These are phyloP conservation scores for Apus apus DNA, from an alignment of 2,113 vertebrate species.

Conservation along the genomic window DNA sequence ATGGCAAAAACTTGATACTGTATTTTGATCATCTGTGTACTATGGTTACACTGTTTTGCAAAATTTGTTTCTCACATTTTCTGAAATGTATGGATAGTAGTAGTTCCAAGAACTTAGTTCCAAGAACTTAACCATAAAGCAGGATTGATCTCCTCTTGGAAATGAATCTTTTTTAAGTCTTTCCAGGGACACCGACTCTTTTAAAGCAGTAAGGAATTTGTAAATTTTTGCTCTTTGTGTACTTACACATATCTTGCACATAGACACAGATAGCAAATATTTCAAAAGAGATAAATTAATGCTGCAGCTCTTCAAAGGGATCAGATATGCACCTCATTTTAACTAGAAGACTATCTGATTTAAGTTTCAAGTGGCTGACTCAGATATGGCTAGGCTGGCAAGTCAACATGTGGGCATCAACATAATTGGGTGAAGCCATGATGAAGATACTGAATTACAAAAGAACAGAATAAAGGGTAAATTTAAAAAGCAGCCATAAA, in stretches of 20 bases:
- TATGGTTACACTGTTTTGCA: not conserved
- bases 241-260: not conserved
- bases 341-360: not conserved
- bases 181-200: not conserved
- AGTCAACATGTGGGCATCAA: accelerated
- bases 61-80: not conserved
- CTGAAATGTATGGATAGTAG: not conserved
- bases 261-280: not conserved
- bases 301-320: not conserved
- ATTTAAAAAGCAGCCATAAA: not conserved
- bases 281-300: not conserved
- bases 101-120: not conserved
- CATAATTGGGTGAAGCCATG: not conserved
- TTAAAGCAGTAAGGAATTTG: not conserved
- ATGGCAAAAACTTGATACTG: not conserved
- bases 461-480: not conserved
- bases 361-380: not conserved
- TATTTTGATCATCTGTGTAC: not conserved
- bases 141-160: not conserved
- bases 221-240: not conserved
- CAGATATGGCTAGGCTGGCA: not conserved
- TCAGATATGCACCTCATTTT: not conserved
- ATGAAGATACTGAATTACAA: not conserved
- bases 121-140: not conserved
- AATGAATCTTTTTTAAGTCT: not conserved